A percentile compares a stretch with the other conserved stretches of the same genome.
Conservation (phyloP, 2,113 vertebrate species). For the Stomatorhinus ivindoensis region DNA sequence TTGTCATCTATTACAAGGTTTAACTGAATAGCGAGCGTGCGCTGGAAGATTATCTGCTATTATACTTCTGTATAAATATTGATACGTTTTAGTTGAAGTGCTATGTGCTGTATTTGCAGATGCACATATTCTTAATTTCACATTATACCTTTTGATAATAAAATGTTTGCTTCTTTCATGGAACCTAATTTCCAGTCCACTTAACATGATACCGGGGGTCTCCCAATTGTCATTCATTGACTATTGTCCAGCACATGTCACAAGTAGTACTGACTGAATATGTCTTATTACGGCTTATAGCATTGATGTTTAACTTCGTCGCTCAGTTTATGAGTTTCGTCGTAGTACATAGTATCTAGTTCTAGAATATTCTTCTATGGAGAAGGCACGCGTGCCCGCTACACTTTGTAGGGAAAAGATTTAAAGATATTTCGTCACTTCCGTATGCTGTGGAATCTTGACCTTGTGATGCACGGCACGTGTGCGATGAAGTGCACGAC, state of each 20-base stretch:
- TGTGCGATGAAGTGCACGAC: background rate
- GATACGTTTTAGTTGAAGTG: background rate
- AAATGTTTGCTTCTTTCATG: background rate
- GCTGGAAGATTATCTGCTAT: background rate
- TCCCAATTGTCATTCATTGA: background rate
- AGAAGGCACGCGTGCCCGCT: background rate
- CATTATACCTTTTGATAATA: background rate
- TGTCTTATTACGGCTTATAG: background rate
- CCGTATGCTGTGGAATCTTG: slow-evolving; percentile 39
- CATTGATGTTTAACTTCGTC: background rate
- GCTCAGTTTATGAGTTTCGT: background rate
- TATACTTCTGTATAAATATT: background rate
- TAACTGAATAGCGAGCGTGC: background rate
- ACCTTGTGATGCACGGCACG: slow-evolving; percentile 63
- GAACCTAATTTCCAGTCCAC: background rate
- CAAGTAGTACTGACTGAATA: background rate
- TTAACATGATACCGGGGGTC: background rate
- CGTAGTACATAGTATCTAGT: background rate
- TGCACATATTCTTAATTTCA: background rate
- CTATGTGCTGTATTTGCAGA: background rate
- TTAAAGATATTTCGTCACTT: slow-evolving; percentile 12
- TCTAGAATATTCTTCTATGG: background rate
- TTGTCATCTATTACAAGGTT: background rate
- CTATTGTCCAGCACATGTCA: background rate
- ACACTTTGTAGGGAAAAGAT: background rate